Base-by-base conservation (phyloP, 2,797 vertebrate genomes). In the Gymnoscopelus microlampas region DNA sequence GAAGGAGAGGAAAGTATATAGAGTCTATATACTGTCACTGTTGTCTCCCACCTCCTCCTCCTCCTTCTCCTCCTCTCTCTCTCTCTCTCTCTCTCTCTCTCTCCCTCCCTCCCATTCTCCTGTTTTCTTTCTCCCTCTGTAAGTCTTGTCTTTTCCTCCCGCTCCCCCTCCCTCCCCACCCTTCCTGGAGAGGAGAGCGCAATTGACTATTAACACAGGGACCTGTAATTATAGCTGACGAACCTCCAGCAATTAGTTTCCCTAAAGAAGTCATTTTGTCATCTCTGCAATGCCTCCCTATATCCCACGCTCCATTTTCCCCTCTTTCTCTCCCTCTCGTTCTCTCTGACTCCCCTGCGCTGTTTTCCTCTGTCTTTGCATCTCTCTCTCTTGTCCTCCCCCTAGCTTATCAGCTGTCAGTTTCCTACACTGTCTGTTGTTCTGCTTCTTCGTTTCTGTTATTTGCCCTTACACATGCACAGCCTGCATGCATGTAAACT, bases 211-310 rank as follows among this genome's bases (percentile, higher is more conserved):
- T 90, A 92, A 91, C 89, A 88, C 79, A 78, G 85, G 87, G 88
- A 89, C 87, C 88, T 91, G 89, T 89, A 92, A 93, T 93, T 91
- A 93, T 80, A 66, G 87, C 88, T 90, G 88, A 92, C 86, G 71
- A 90, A 89, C 86, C 87, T 90, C 84, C 84, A 84, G 86, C 90
- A 91, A 92, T 92, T 93, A 90, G 82, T 87, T 88, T 80, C 78
- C 88, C 88, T 87, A 70, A 87, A 89, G 87, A 88, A 88, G 81
- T 87, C 83, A 75, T 89, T 88, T 83, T 85, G 88, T 88, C 90
- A 92, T 89, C 86, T 81, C 74, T 23, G 48, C 70, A 35, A 53
- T 68, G 51, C 71, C 66, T 86, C 80, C 85, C 80, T 75, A 57
- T 85, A 72, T 88, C 80, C 70, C 66, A 3, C 8, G 12, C 51